Base-by-base conservation (phyloP, 1,140 invertebrate genomes). In the Polypedilum pembai region DNA sequence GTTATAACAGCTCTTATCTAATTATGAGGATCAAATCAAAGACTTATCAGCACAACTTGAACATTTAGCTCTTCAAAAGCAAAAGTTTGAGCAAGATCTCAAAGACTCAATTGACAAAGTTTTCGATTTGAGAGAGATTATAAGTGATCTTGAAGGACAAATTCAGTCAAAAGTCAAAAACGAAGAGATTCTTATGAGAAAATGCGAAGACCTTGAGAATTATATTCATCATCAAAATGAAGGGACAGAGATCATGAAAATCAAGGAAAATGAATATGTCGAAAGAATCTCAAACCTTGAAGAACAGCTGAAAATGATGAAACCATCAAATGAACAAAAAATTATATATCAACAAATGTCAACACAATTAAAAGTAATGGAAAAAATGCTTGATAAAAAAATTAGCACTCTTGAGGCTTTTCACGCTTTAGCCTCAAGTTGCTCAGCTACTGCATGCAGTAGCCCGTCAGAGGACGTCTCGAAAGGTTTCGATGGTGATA, bases 401-500 rank as follows among this genome's bases (percentile, higher is more conserved):
- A 91, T 89, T 5, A 87, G 86, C 75, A 86, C 87, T 41, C 77
- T 93, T 33, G 91, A 94, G 82, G 84, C 86, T 0, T 76, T 88
- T n/a, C 89, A 92, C 84, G 65, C 65, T 18, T 4, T 69, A 10
- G 87, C 84, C 78, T 85, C 80, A 78, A 83, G 78, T 80, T 85
- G 84, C 65, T 86, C 82, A 74, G 86, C 85, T 21, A 80, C 80
- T 1, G 83, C 81, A 78, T 85, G 88, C 75, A 89, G 89, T 76
- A 90, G 91, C 56, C 90, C 88, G 20, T 91, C 89, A 76, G 92
- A 94, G 80, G 91, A 93, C 79, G 88, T 93, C 45, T 93, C 91
- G 75, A 89, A 63, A n/a, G 45, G 45, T 21, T 18, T 40, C 7
- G 41, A 73, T 41, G n/a, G n/a, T 18, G 73, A 73, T 17, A 40